These are phyloP conservation scores for Stomatorhinus walkeri DNA, from an alignment of 2,797 vertebrate species.

Conservation along the genomic window DNA sequence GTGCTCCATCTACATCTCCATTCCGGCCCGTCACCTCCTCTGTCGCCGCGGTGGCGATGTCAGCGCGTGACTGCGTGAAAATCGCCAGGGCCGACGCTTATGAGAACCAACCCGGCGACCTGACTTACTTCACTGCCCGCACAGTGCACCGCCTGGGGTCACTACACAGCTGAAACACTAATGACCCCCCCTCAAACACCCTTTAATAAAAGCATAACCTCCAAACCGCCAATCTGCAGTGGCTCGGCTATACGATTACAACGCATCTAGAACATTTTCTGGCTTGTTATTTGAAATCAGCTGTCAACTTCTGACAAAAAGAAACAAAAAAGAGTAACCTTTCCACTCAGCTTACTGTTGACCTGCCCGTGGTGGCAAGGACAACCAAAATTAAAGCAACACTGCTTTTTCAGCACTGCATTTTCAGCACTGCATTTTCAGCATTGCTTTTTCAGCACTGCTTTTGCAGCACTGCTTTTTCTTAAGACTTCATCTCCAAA, in stretches of 20 bases:
- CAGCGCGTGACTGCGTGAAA: neutral
- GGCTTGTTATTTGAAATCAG: neutral
- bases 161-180: neutral
- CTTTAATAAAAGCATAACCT: conserved; percentile 1
- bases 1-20: neutral
- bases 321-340: neutral
- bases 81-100: neutral
- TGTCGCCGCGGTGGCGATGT: neutral
- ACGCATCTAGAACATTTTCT: neutral
- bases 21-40: neutral
- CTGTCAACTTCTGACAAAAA: neutral
- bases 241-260: neutral
- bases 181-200: neutral
- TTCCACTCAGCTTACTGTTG: neutral
- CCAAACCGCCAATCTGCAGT: neutral
- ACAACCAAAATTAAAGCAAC: neutral
- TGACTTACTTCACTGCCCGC: neutral
- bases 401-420: too few relatives aligned
- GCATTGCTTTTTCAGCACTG: too few relatives aligned
- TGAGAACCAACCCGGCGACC: neutral
- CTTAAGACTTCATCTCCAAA: neutral
- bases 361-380: neutral
- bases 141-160: neutral
- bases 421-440: too few relatives aligned
- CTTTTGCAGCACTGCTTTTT: too few relatives aligned